Base-by-base conservation (phyloP, 2,113 vertebrate species). In the Nansenia antarctica region DNA sequence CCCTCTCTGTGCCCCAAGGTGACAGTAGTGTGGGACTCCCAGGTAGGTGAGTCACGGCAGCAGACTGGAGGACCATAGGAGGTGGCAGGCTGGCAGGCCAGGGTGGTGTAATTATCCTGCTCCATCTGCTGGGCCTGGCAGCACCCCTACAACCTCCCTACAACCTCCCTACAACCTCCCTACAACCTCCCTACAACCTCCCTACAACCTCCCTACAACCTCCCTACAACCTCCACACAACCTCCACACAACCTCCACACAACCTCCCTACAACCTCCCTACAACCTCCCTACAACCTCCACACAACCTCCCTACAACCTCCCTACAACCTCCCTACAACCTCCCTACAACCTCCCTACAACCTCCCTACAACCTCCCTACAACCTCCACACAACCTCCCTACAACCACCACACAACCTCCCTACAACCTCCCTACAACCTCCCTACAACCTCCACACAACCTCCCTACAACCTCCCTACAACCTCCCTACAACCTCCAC, bases 21-120 rank as follows among this genome's bases (percentile, higher is more conserved):
- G 3, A 58, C 20, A 30, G 54, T 57, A 30, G 15, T 14, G 6
- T 29, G 54, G 4, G 11, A 5, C 11, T 57, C 54, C 8, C 12
- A 58, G 54, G 54, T 57, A 29, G 54, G 54, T 30, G 54, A 47
- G 9, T 15, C 54, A 53, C 8, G 22, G n/a, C 9, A 26, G 24
- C 24, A 26, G 53, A 26, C 53, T 26, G 53, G 69, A 71, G 60
- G 69, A 42, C 34, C 62, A 71, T 45, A n/a, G 15, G 26, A 64
- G 35, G 47, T 64, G 49, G 57, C 60, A 71, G 42, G 69, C 49
- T 5, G 35, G 26, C 11, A 2, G 8, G 60, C 45, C 53, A 29
- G 12, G 12, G 53, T 11, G 5, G 26, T 27, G 26, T 24, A 26
- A 55, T 58, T 58, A 31, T 58, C 54, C 54, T 58, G 26, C 54